Evolutionary conservation across 2,797 vertebrate species (phyloP).

Genomic region (Adrianichthys oophorus): DNA sequence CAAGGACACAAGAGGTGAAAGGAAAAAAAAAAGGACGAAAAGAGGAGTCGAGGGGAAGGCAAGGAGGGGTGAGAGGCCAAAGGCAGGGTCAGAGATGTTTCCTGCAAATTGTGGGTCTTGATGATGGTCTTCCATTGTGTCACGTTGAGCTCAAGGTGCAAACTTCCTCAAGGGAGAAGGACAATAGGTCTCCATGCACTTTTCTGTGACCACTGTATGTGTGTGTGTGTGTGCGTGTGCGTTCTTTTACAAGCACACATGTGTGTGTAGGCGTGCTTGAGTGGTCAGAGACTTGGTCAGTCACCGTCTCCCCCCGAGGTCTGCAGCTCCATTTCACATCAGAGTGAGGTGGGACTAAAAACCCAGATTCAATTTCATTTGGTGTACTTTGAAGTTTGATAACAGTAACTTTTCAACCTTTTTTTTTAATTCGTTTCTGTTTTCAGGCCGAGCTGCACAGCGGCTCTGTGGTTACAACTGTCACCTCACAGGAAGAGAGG

Average conservation of each 20-base stretch:
- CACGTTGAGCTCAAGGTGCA: constrained; percentile 40
- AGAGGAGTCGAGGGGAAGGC: constrained; percentile 39
- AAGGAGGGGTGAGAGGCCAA: constrained; percentile 55
- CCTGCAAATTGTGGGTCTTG: constrained; percentile 61
- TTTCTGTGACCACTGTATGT: constrained; percentile 14
- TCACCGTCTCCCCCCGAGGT: constrained; percentile 47
- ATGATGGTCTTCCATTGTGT: constrained; percentile 60
- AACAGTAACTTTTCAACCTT: constrained; percentile 46
- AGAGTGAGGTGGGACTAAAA: constrained; percentile 58
- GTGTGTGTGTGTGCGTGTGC: neutral
- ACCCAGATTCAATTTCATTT: constrained; percentile 59
- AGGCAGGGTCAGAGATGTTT: constrained; percentile 69
- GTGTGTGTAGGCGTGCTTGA: constrained; percentile 6
- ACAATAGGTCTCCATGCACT: constrained; percentile 50
- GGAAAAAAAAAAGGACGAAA: constrained; percentile 35
- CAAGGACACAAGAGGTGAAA: constrained; percentile 51
- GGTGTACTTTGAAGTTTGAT: constrained; percentile 63
- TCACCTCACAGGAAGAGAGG: constrained; percentile 40
- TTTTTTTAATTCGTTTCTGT: constrained; percentile 26
- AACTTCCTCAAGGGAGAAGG: constrained; percentile 55
- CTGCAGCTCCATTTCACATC: constrained; percentile 60
- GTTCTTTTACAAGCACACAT: constrained; percentile 5
- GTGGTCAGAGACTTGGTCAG: constrained; percentile 32
- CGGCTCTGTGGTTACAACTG: constrained; percentile 41
- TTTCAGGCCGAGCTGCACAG: constrained; percentile 33